Evolutionary conservation across 2,888 invertebrate genomes (phyloP).

Genomic region (Achlya flavicornis): DNA sequence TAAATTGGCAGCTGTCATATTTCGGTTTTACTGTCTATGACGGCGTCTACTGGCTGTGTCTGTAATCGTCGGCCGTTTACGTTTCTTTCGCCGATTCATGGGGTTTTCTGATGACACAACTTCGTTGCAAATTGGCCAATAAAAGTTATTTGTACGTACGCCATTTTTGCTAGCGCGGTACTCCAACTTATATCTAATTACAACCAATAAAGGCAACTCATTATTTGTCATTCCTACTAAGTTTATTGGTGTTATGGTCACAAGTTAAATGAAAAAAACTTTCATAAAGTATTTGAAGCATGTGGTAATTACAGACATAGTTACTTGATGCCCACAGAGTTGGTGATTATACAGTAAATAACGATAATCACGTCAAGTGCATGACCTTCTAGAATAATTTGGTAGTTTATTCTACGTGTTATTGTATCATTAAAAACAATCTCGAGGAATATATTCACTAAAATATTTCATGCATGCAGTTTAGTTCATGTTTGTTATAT

Average conservation of each 20-base stretch:
- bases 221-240: background rate
- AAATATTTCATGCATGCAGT: slow-evolving; percentile 10
- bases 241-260: no score
- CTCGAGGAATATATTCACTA: background rate
- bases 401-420: background rate
- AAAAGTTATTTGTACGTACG: slow-evolving; percentile 73
- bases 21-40: slow-evolving; percentile 67
- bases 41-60: slow-evolving; percentile 52
- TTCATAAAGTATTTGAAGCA: background rate
- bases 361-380: background rate
- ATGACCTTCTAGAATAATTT: background rate
- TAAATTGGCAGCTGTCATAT: slow-evolving; percentile 63
- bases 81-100: slow-evolving; percentile 68
- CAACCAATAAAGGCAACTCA: slow-evolving; percentile 10
- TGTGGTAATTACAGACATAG: background rate
- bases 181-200: slow-evolving; percentile 21
- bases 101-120: slow-evolving; percentile 73
- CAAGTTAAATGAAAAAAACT: background rate
- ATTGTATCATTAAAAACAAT: background rate
- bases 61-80: slow-evolving; percentile 67
- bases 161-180: slow-evolving; percentile 52
- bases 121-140: slow-evolving; percentile 72
- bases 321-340: background rate
- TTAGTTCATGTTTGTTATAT: slow-evolving; percentile 12
- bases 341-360: slow-evolving; percentile 12